Evolutionary conservation across 2,888 invertebrate genomes (phyloP).

Genomic region (Odontomyia ornata): DNA sequence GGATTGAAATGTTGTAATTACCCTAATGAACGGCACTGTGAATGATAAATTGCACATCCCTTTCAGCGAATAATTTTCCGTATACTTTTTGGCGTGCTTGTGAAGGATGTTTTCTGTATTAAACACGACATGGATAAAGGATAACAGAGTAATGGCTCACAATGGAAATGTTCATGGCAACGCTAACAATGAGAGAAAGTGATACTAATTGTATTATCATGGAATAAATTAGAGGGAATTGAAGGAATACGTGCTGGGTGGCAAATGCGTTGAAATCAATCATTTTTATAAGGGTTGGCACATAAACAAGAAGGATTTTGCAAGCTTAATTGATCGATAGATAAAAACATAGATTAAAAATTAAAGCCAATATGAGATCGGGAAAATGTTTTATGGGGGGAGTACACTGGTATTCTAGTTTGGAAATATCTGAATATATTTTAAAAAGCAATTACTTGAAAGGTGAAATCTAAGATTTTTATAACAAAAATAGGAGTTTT

Average conservation of each 20-base stretch:
- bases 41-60: slow-evolving; percentile 46
- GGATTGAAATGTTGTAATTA: slow-evolving; percentile 49
- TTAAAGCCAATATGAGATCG: too few relatives aligned
- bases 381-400: too few relatives aligned
- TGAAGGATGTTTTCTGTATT: background rate
- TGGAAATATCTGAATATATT: too few relatives aligned
- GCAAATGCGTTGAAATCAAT: background rate
- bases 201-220: slow-evolving; percentile 47
- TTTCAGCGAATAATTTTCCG: slow-evolving; percentile 43
- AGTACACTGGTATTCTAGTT: too few relatives aligned
- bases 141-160: background rate
- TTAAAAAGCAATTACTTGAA: too few relatives aligned
- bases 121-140: background rate
- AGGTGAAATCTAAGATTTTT: too few relatives aligned
- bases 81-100: background rate
- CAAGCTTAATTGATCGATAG: too few relatives aligned
- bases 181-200: slow-evolving; percentile 42
- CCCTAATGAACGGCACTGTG: slow-evolving; percentile 47
- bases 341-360: too few relatives aligned
- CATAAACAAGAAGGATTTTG: too few relatives aligned
- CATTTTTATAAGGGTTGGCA: too few relatives aligned
- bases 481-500: too few relatives aligned
- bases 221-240: slow-evolving; percentile 44
- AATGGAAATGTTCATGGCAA: background rate
- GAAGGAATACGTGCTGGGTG: background rate